Evolutionary conservation across 1,140 invertebrate genomes (phyloP), one percentile per base, ranked within the genome.

Genomic region (Araneus ventricosus): DNA sequence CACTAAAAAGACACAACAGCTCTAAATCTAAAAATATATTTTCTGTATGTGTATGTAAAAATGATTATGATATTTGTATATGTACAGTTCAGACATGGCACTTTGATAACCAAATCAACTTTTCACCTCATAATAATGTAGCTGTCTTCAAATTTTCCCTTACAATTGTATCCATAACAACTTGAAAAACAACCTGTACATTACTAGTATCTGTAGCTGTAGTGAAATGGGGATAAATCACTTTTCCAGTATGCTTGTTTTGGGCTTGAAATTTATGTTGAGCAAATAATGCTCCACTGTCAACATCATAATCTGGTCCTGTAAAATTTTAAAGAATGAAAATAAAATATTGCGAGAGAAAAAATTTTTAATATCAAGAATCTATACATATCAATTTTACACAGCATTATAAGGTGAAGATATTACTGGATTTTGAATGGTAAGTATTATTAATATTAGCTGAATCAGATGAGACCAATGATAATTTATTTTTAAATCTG

Each of bases 261-360:
- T 96, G 95, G 20, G 95, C 94, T 79, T 96, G 95, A 94, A 97
- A 97, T 94, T 97, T 96, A 87, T 96, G 96, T 94, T 97, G 96
- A 88, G 97, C 96, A 94, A 97, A 97, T 30, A 96, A 94, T 20
- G 97, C 96, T 34, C 96, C 96, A 88, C 96, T 95, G 93, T 97
- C 97, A 8, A 97, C 96, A 95, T 97, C 96, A 93, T 95, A 95
- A 95, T 97, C 97, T 37, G 96, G 96, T 95, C 97, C 97, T 94
- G 70, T 27, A 37, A 22, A 75, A 5, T 70, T 75, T 37, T 57
- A 59, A 59, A 52, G 45, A 45, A 52, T 24, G 1, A 14, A 45
- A 52, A 45, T 45, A 22, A 22, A 75, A 75, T 37, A 8, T 22
- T 24, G 17, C 17, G 22, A 61, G 24, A 61, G 24, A 61, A 61